These are phyloP conservation scores for Sylvietta virens DNA, from an alignment of 2,113 vertebrate species.

Conservation along the genomic window DNA sequence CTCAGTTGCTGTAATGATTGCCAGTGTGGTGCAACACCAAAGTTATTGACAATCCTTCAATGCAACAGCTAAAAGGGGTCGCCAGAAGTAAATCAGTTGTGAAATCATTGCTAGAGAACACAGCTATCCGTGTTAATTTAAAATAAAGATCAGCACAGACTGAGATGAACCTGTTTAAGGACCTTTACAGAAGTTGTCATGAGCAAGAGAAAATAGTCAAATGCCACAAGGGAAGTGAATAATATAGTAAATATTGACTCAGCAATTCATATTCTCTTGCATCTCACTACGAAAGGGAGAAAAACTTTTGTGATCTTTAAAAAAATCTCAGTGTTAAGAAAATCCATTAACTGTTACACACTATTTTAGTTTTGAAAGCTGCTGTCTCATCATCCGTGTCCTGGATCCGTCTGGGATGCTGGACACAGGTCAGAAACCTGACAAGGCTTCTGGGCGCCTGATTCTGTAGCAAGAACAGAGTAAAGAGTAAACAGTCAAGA, in stretches of 20 bases:
- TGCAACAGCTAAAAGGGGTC: neutral
- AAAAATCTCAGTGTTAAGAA: neutral
- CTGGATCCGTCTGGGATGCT: neutral
- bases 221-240: neutral
- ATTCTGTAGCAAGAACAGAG: neutral
- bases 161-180: neutral
- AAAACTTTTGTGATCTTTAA: neutral
- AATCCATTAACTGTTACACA: neutral
- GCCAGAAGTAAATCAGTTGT: neutral
- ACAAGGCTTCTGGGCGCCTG: rapidly evolving
- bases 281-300: neutral
- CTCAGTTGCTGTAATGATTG: neutral
- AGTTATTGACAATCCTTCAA: neutral
- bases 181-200: neutral
- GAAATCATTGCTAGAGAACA: neutral
- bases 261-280: neutral
- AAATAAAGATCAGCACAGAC: neutral
- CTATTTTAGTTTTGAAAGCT: neutral
- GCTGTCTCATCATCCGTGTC: neutral
- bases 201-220: neutral
- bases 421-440: neutral
- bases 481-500: neutral
- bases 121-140: neutral
- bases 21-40: neutral
- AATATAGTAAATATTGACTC: neutral